Percentiles rank a stretch among this genome's conserved stretches.
Evolutionary conservation across 2,113 vertebrate species (phyloP).

Genomic region (Leucopternis melanops): DNA sequence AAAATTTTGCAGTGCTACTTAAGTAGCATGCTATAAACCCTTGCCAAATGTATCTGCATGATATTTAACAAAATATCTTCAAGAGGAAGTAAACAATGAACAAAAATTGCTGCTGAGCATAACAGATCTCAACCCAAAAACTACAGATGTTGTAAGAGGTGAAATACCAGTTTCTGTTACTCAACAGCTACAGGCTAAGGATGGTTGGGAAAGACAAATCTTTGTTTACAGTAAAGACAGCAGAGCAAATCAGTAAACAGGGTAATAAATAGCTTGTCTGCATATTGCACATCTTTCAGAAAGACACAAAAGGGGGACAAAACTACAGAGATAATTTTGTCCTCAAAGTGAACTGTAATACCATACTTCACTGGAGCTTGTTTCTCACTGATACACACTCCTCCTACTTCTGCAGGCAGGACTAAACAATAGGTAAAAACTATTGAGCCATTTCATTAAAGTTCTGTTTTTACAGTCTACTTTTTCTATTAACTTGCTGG

Average conservation of each 20-base stretch:
- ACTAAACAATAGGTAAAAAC: not conserved
- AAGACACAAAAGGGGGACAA: not conserved
- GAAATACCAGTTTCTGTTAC: not conserved
- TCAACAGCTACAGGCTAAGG: not conserved
- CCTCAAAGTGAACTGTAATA: not conserved
- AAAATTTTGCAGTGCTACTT: not conserved
- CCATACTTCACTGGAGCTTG: not conserved
- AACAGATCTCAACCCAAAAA: not conserved
- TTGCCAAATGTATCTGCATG: not conserved
- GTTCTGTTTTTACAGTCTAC: not conserved
- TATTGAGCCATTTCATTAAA: not conserved
- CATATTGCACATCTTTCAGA: not conserved
- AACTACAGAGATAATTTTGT: not conserved
- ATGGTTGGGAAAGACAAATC: not conserved
- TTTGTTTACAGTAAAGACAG: not conserved
- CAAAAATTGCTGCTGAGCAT: not conserved
- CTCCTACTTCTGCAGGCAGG: not conserved
- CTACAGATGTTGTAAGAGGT: not conserved
- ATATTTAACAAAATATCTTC: not conserved
- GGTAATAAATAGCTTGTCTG: not conserved
- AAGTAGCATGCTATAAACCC: not conserved
- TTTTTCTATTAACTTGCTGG: conserved; percentile 14
- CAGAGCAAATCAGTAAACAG: not conserved
- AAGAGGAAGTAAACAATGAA: not conserved
- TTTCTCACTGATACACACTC: not conserved